Base-by-base conservation (phyloP, 64 coral and sea anemone species). In the Stichodactyla helianthus region DNA sequence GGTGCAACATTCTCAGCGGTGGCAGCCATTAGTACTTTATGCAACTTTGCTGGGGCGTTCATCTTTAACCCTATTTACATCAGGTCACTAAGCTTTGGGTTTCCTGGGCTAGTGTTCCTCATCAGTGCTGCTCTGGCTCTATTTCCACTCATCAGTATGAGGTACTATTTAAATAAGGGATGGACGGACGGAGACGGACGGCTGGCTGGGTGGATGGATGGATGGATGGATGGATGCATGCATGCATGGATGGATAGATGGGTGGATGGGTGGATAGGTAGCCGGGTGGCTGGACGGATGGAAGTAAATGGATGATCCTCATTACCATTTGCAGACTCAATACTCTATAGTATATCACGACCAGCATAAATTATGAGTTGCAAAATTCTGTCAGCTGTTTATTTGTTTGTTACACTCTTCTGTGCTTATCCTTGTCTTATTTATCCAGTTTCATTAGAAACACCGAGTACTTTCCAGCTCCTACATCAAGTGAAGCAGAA, bases 1-100 rank as follows among this genome's bases (percentile, higher is more conserved):
- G 92, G 92, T 59, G 84, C 92, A 59, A 63, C 87, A 53, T 94
- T 94, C 59, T 89, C 92, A 19, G 85, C 84, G 0, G 88, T 94
- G 26, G 76, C 83, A 10, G 85, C 88, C 61, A 84, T 94, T 51
- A 87, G 87, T 25, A 89, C 88, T 25, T 82, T 94, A 7, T 89
- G 88, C 54, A 90, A 86, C 27, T 86, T 94, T 35, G 27, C 63
- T 6, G 88, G 87, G 5, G 88, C 92, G 1, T 89, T 82, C 12
- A 65, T 90, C 53, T 94, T 94, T 58, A 94, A 94, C 58, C 93
- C 88, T 59, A 89, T 94, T 54, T 94, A 94, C 79, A 89, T 89
- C 54, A 16, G 53, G 77, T 94, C 93, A 51, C 35, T 82, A 22
- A 89, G 84, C 6, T 86, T 87, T 56, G 93, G 88, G 27, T 94